Evolutionary conservation across 2,888 invertebrate genomes (phyloP).

Genomic region (Papilio demoleus): DNA sequence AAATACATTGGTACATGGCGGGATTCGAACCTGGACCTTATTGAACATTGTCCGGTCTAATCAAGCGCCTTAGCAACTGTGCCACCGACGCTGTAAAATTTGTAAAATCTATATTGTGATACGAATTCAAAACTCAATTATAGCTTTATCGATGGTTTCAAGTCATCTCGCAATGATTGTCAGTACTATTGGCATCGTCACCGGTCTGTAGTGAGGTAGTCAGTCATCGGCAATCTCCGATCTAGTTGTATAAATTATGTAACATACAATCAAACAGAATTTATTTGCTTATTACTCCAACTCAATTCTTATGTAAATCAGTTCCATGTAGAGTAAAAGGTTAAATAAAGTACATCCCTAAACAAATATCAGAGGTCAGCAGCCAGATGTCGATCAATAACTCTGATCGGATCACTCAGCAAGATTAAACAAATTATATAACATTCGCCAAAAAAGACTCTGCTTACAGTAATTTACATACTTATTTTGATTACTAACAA

Average conservation of each 20-base stretch:
- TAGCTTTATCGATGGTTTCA: too few relatives aligned
- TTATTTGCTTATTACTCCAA: background rate
- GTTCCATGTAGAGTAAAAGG: conserved; percentile 8
- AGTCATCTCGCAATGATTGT: too few relatives aligned
- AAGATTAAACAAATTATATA: background rate
- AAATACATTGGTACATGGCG: too few relatives aligned
- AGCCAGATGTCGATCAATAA: conserved; percentile 17
- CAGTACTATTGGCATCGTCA: too few relatives aligned
- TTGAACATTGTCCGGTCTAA: too few relatives aligned
- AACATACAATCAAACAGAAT: background rate
- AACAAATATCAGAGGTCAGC: conserved; percentile 17
- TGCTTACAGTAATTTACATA: conserved; percentile 1
- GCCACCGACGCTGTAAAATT: too few relatives aligned
- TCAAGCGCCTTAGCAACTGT: too few relatives aligned
- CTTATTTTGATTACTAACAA: background rate
- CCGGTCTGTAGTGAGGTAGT: too few relatives aligned
- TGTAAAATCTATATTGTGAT: too few relatives aligned
- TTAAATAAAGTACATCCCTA: background rate
- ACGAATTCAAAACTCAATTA: too few relatives aligned
- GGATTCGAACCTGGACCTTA: too few relatives aligned
- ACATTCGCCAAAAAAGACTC: background rate
- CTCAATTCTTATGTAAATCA: background rate
- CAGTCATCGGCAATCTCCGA: too few relatives aligned
- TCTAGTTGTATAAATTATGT: background rate
- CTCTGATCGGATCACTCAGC: conserved; percentile 16